Percentiles rank a stretch among this genome's conserved stretches.
Conservation (phyloP, 2,888 invertebrate genomes). For the Octodonta nipae region DNA sequence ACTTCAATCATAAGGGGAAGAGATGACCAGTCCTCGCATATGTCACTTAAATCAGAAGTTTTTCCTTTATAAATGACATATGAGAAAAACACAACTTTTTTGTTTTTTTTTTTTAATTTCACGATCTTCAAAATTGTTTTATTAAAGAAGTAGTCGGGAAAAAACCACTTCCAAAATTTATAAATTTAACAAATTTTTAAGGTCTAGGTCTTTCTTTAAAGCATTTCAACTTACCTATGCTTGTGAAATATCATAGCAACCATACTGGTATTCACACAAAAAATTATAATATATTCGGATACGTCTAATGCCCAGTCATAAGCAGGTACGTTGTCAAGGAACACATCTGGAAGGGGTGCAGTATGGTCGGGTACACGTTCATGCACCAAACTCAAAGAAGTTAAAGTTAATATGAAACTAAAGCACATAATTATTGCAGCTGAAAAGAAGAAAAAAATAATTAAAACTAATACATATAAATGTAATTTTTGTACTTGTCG, state of each 20-base stretch:
- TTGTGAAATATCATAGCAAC: slow-evolving; percentile 72
- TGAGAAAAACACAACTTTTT: too few species aligned
- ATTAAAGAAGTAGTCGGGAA: too few species aligned
- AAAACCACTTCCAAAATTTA: too few species aligned
- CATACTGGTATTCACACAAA: slow-evolving; percentile 62
- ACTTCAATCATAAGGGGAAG: too few species aligned
- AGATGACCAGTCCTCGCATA: too few species aligned
- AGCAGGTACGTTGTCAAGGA: slow-evolving; percentile 62
- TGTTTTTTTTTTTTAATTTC: too few species aligned
- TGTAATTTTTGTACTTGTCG: too few species aligned
- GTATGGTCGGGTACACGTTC: slow-evolving; percentile 71
- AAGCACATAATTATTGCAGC: slow-evolving; percentile 48
- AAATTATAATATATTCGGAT: slow-evolving; percentile 77
- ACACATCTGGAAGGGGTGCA: slow-evolving; percentile 67
- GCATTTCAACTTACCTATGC: slow-evolving; percentile 56
- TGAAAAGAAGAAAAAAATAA: slow-evolving; percentile 30
- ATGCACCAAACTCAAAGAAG: slow-evolving; percentile 72
- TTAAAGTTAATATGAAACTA: slow-evolving; percentile 50
- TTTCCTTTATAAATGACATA: too few species aligned
- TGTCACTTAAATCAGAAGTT: too few species aligned
- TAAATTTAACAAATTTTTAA: too few species aligned
- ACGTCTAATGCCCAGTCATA: slow-evolving; percentile 69
- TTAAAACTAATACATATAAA: neutral
- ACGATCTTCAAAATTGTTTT: too few species aligned
- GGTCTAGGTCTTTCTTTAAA: neutral